phyloP scores from a whole-genome alignment of 2,797 vertebrate genomes.

The Parotocinclus haroldoi region DNA sequence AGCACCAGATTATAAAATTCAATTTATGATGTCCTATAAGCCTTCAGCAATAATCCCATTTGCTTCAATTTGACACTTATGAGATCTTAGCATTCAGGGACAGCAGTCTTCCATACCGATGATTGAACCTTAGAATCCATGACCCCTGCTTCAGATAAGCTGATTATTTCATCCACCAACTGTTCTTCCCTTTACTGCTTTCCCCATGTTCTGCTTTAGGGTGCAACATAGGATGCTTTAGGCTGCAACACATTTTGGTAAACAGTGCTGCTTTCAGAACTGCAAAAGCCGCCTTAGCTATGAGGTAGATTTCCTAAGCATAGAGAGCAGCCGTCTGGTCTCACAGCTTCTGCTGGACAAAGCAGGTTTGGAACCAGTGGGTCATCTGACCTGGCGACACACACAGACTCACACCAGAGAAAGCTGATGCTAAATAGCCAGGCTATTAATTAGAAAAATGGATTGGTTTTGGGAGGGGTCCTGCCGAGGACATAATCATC shows the following conservation, averaged over 20 bases:
- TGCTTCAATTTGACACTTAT: slow-evolving; percentile 16
- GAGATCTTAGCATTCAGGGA: slow-evolving; percentile 16
- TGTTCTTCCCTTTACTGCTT: background rate
- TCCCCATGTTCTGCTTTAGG: too few species aligned
- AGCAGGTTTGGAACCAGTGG: slow-evolving; percentile 16
- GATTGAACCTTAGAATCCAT: slow-evolving; percentile 8
- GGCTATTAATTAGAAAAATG: slow-evolving; percentile 47
- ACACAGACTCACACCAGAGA: slow-evolving; percentile 9
- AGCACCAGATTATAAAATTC: slow-evolving; percentile 4
- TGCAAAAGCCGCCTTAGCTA: too few species aligned
- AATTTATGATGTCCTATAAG: slow-evolving; percentile 13
- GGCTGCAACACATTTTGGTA: background rate
- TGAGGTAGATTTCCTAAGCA: background rate
- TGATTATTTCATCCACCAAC: slow-evolving; percentile 6
- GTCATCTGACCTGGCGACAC: slow-evolving; percentile 3
- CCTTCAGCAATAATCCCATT: slow-evolving; percentile 1
- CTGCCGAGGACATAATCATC: slow-evolving; percentile 36
- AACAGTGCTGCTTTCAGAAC: background rate
- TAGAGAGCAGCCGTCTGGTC: slow-evolving; percentile 4
- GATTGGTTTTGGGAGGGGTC: slow-evolving; percentile 36
- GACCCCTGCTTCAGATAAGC: slow-evolving; percentile 3
- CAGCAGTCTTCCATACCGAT: slow-evolving; percentile 4
- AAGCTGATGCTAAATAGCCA: slow-evolving; percentile 34
- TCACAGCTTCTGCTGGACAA: slow-evolving; percentile 2
- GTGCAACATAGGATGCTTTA: background rate